Base-by-base conservation (phyloP, 2,113 vertebrate genomes). In the Stictonetta naevosa region DNA sequence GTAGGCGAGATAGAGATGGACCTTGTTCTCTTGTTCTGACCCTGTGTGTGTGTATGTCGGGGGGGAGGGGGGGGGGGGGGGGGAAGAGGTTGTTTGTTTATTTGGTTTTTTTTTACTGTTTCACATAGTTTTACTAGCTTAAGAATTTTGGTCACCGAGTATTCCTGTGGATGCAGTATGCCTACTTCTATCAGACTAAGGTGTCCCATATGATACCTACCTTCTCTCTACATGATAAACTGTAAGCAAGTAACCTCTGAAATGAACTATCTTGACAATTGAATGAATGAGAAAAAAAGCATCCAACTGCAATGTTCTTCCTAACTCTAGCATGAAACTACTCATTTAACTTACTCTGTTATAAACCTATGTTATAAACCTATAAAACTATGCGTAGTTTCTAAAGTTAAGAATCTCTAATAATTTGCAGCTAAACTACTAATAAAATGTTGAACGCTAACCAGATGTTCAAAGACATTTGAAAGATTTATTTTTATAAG, bases 401-500 rank as follows among this genome's bases (percentile, higher is more conserved):
- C 28, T 56, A 38, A 34, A n/a, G 10, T 59, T 91, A 58, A 83
- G 34, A 84, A 84, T 66, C 36, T 80, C 76, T 72, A 60, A 92
- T 58, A 86, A 91, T 89, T 91, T 89, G 29, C 52, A 92, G 38
- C 38, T 86, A 72, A 95, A 64, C 33, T 78, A 23, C 26, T 86
- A 86, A 86, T 73, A 92, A 79, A 89, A 68, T 36, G 29, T 50
- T 89, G 42, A 91, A 53, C 33, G 50, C 69, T 69, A 72, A 68
- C 52, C 77, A 89, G 77, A 91, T 75, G 34, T 91, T 92, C 66
- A 52, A 84, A 67, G 34, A 82, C 23, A 82, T 89, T 60, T 89
- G 53, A 18, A 92, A 92, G 66, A 96, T 89, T 82, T 88, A 72
- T 86, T 92, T 95, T 93, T 53, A 60, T 56, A 91, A 88, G 60